These are phyloP conservation scores for Lagorchestes hirsutus DNA, from an alignment of 2,797 vertebrate species.

Conservation along the genomic window DNA sequence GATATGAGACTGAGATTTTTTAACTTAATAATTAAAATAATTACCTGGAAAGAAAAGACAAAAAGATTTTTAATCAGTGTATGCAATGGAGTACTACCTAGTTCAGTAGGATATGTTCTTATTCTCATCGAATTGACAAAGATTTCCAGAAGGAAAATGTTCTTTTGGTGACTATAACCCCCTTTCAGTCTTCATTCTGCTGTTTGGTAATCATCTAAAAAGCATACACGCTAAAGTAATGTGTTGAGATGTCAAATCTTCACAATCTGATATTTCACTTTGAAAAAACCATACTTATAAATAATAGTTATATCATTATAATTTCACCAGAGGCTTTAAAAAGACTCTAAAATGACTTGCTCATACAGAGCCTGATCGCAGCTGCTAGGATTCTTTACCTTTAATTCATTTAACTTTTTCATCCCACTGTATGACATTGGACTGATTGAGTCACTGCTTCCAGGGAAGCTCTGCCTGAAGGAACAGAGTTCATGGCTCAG, in stretches of 20 bases:
- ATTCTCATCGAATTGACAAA: constrained; percentile 37
- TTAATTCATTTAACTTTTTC: constrained; percentile 21
- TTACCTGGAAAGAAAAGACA: constrained; percentile 11
- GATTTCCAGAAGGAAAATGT: constrained; percentile 5
- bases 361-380: neutral
- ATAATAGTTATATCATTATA: neutral
- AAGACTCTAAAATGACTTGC: neutral
- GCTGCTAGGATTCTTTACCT: constrained; percentile 21
- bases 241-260: neutral
- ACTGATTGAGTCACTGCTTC: constrained; percentile 27
- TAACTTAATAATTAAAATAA: neutral
- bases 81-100: neutral
- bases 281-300: constrained; percentile 28
- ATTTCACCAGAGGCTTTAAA: constrained; percentile 22
- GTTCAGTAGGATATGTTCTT: constrained; percentile 21
- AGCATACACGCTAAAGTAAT: neutral
- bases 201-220: constrained; percentile 35
- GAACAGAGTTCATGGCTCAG: constrained; percentile 26
- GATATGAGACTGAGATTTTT: constrained; percentile 27
- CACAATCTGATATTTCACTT: constrained; percentile 37
- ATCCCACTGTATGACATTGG: neutral
- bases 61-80: constrained; percentile 46
- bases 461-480: constrained; percentile 13
- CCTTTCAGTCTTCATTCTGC: constrained; percentile 19
- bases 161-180: neutral